Percentiles rank a stretch among this genome's conserved stretches.
Evolutionary conservation across 2,113 vertebrate species (phyloP).

Genomic region (Lanius ludovicianus): DNA sequence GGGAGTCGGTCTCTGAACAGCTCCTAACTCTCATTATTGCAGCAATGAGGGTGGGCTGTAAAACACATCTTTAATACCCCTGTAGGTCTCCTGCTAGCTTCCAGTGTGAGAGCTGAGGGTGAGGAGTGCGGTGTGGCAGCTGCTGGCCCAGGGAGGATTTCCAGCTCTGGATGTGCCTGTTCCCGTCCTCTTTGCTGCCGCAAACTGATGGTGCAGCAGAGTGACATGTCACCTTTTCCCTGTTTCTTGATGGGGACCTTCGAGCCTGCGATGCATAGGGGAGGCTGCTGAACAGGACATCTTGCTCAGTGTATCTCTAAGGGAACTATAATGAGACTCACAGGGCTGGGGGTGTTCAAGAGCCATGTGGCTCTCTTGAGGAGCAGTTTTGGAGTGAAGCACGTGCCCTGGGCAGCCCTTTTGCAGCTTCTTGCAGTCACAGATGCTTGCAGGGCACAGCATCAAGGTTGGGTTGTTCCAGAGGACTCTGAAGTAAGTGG

Average conservation of each 20-base stretch:
- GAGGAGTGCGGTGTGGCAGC: background rate
- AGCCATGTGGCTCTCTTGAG: background rate
- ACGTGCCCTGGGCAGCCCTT: background rate
- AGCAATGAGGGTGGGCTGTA: background rate
- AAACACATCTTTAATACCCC: background rate
- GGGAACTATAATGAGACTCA: background rate
- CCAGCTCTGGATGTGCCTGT: background rate
- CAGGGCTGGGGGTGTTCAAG: background rate
- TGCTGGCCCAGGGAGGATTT: background rate
- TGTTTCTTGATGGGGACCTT: background rate
- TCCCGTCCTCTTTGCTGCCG: background rate
- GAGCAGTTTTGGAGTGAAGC: background rate
- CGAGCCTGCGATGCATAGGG: rapidly evolving
- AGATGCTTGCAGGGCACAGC: rapidly evolving
- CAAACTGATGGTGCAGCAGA: background rate
- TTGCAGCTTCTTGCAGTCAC: rapidly evolving
- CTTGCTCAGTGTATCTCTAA: rapidly evolving
- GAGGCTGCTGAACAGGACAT: background rate
- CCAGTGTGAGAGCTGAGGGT: background rate
- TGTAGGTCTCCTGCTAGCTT: background rate
- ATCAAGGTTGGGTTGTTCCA: background rate
- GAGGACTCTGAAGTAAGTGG: background rate
- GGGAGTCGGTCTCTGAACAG: background rate
- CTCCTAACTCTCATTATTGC: background rate
- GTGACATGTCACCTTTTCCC: background rate